Percentiles rank a stretch among this genome's conserved stretches.
Conservation (phyloP, 2,888 invertebrate species). For the Meiosimyza platycephala region DNA sequence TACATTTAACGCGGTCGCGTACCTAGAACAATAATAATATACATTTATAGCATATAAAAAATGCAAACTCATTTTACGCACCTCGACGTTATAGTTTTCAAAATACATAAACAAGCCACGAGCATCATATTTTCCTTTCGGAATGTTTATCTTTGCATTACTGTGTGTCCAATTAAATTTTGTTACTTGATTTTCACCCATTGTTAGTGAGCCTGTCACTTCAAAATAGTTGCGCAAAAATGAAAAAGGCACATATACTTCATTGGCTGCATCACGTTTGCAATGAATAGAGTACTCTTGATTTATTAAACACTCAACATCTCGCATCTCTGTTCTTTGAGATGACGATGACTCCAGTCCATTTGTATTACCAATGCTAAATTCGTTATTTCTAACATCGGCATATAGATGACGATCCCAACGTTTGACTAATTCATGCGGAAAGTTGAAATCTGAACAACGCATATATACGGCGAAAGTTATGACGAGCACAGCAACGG, state of each 20-base stretch:
- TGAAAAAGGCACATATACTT: constrained; percentile 92
- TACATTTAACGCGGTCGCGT: constrained; percentile 94
- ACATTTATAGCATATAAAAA: neutral
- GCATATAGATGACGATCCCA: constrained; percentile 56
- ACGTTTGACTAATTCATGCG: constrained; percentile 58
- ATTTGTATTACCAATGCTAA: constrained; percentile 21
- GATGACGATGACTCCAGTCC: constrained; percentile 3
- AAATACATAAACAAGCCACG: constrained; percentile 95
- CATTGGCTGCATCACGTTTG: constrained; percentile 76
- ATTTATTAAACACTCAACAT: constrained; percentile 90
- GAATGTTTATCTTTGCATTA: constrained; percentile 89
- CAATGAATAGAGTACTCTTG: constrained; percentile 86
- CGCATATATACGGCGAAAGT: constrained; percentile 81
- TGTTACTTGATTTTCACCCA: constrained; percentile 68
- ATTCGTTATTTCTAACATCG: constrained; percentile 42
- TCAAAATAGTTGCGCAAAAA: constrained; percentile 95
- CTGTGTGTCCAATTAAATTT: constrained; percentile 96
- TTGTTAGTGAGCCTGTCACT: constrained; percentile 84
- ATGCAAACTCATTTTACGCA: constrained; percentile 39
- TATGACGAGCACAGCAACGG: constrained; percentile 74
- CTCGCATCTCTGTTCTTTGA: constrained; percentile 63
- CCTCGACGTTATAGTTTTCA: constrained; percentile 98
- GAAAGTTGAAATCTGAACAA: constrained; percentile 73
- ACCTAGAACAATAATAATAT: constrained; percentile 60
- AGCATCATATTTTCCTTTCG: constrained; percentile 89